Percentiles rank a stretch among this genome's conserved stretches.
These are phyloP conservation scores for Lycaon pictus DNA, from an alignment of 2,113 vertebrate genomes.

Conservation along the genomic window DNA sequence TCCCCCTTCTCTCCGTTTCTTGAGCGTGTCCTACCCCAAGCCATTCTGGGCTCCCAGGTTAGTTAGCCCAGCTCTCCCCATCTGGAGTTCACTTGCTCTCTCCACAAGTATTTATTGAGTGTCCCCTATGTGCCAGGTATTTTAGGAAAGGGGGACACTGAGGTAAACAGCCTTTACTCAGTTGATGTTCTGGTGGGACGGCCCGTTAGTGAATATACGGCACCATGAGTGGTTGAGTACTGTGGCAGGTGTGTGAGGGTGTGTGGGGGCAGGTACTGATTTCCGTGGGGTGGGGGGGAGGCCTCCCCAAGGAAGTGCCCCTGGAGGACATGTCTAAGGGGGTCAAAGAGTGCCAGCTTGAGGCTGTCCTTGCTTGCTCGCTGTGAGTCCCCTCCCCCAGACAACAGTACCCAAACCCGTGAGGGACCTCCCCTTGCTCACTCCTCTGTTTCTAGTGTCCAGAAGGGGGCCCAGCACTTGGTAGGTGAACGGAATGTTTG, in stretches of 20 bases:
- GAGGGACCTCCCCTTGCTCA: not conserved
- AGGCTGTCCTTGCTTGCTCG: not conserved
- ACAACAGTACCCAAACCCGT: not conserved
- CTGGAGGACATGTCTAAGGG: not conserved
- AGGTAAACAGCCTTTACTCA: not conserved
- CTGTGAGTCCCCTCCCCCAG: rapidly evolving
- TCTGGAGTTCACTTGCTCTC: not conserved
- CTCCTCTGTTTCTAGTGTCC: not conserved
- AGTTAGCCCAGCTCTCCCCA: not conserved
- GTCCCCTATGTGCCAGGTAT: not conserved
- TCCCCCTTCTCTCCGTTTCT: not conserved
- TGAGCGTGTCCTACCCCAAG: not conserved
- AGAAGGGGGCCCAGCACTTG: not conserved
- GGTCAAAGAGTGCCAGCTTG: not conserved
- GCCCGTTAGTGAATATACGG: not conserved
- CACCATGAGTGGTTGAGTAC: not conserved
- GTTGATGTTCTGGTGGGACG: not conserved
- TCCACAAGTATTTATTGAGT: not conserved
- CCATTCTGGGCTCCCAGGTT: not conserved
- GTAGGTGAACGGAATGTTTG: not conserved
- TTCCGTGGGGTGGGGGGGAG: not conserved
- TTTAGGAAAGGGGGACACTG: not conserved
- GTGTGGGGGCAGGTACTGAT: not conserved
- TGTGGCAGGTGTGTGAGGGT: not conserved
- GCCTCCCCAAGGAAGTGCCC: not conserved